These are phyloP conservation scores for Leiothrix lutea DNA, from an alignment of 2,113 vertebrate species.

Conservation along the genomic window DNA sequence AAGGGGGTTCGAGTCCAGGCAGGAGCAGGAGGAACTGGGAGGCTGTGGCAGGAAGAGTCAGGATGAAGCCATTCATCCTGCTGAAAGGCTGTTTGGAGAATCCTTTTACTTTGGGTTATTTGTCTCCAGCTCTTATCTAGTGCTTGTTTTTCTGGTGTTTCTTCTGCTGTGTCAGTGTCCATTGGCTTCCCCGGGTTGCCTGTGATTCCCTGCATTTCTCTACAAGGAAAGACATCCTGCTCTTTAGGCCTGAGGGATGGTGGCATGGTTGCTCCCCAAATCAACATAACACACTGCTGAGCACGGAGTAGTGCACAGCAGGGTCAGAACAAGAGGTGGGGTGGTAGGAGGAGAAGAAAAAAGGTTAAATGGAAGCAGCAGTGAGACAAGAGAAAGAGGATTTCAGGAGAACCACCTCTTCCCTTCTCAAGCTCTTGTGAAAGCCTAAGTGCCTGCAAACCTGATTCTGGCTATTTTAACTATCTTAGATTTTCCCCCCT, in stretches of 20 bases:
- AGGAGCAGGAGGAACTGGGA: neutral
- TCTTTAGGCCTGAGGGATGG: neutral
- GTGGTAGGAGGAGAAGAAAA: neutral
- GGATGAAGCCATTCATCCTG: neutral
- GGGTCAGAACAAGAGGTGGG: neutral
- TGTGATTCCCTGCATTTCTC: neutral
- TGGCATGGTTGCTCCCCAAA: neutral
- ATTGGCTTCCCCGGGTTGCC: neutral
- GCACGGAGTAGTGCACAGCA: neutral
- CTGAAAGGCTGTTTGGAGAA: neutral
- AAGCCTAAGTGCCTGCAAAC: neutral
- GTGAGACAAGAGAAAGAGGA: neutral
- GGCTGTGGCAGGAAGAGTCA: neutral
- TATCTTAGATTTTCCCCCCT: slow-evolving; percentile 33
- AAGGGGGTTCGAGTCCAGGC: neutral
- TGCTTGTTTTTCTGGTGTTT: neutral
- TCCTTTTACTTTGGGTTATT: neutral
- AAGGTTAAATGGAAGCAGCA: neutral
- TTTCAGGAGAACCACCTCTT: neutral
- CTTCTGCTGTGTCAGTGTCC: neutral
- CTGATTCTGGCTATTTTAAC: slow-evolving; percentile 10
- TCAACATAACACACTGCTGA: neutral
- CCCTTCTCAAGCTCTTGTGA: neutral
- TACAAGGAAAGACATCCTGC: neutral
- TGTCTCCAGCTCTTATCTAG: neutral